Conservation (phyloP, 2,113 vertebrate genomes). For the Apaloderma vittatum region DNA sequence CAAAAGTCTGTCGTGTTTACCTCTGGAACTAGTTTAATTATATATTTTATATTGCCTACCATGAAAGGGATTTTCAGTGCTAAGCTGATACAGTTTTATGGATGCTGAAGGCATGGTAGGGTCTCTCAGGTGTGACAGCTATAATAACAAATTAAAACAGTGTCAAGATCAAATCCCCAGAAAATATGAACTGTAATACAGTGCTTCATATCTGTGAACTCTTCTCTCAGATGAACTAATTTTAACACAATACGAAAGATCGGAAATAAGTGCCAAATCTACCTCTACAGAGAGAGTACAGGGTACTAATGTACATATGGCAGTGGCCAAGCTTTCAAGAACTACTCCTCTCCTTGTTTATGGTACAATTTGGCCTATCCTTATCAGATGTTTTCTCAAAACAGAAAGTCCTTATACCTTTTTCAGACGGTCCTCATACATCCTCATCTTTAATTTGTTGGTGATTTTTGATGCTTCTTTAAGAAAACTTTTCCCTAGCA, state of each 20-base stretch:
- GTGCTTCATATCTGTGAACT: neutral
- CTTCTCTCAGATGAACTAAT: neutral
- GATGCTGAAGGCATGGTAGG: neutral
- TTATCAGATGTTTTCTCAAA: neutral
- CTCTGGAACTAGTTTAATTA: neutral
- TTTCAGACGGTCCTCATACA: neutral
- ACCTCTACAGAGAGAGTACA: neutral
- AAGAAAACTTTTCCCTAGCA: fast-evolving
- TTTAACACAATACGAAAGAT: neutral
- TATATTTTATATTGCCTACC: neutral
- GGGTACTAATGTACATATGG: neutral
- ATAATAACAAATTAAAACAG: neutral
- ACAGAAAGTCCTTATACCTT: neutral
- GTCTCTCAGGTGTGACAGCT: neutral
- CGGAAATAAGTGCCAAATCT: neutral
- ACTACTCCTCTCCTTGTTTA: neutral
- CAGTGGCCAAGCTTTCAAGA: neutral
- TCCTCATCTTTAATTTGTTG: neutral
- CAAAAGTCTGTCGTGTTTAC: neutral
- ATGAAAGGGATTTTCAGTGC: neutral
- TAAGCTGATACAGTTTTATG: neutral
- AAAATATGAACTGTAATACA: neutral
- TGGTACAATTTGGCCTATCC: neutral
- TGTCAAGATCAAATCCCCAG: neutral
- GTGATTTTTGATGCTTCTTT: neutral